Conservation (phyloP, 2,797 vertebrate genomes). For the Uromys caudimaculatus region DNA sequence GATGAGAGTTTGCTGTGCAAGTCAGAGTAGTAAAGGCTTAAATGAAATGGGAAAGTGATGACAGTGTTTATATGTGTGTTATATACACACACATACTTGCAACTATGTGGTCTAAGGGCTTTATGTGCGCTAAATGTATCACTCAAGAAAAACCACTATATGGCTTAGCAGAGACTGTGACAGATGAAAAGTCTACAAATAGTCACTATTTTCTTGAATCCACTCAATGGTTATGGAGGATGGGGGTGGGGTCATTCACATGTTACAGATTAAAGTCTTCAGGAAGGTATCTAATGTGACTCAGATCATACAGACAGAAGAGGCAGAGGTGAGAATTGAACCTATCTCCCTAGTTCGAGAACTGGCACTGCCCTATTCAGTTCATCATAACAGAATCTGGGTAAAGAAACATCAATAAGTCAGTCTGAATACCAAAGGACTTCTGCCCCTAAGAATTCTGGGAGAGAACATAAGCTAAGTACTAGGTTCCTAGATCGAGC, state of each 20-base stretch:
- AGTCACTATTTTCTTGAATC: background rate
- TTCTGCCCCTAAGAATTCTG: background rate
- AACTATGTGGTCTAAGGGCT: background rate
- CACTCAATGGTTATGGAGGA: background rate
- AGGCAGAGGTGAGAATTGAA: background rate
- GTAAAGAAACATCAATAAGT: background rate
- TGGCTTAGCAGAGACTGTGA: conserved; percentile 15
- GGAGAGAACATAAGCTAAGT: background rate
- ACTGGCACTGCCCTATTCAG: background rate
- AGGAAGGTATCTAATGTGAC: background rate
- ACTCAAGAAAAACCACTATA: background rate
- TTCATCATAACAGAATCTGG: rapidly evolving
- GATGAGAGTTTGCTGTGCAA: background rate
- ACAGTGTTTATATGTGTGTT: background rate
- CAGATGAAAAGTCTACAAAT: background rate
- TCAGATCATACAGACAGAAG: background rate
- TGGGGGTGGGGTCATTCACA: background rate
- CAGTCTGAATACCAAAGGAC: background rate
- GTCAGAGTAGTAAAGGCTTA: background rate
- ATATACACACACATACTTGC: background rate
- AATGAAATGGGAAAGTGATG: background rate
- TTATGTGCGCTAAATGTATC: background rate
- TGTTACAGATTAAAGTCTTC: conserved; percentile 9
- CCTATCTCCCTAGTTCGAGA: background rate
- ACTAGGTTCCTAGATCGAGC: background rate